phyloP scores from a whole-genome alignment of 1,140 invertebrate species.

The Drosophila ironensis region DNA sequence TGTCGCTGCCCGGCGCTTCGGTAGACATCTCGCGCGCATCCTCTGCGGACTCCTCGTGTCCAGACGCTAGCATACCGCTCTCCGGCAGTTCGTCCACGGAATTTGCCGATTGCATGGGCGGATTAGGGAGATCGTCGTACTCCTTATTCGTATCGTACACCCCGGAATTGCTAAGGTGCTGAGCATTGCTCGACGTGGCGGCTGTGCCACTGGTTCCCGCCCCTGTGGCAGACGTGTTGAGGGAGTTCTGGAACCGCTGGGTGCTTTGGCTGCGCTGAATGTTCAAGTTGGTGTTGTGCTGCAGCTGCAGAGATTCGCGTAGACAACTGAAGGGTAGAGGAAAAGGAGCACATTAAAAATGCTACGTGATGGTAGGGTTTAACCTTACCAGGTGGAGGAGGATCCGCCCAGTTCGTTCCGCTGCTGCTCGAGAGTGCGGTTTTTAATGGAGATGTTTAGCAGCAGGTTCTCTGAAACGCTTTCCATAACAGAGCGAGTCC shows the following conservation, averaged over 20 bases:
- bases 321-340: slow-evolving; percentile 54
- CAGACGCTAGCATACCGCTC: background rate
- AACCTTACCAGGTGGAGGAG: slow-evolving; percentile 70
- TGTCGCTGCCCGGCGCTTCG: slow-evolving; percentile 41
- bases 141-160: slow-evolving; percentile 77
- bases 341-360: background rate
- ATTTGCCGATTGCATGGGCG: slow-evolving; percentile 21
- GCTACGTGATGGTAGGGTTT: too few species aligned
- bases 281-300: slow-evolving; percentile 81
- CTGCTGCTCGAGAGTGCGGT: slow-evolving; percentile 82
- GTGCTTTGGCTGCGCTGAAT: slow-evolving; percentile 81
- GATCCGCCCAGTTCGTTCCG: slow-evolving; percentile 64
- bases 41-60: slow-evolving; percentile 42
- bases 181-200: slow-evolving; percentile 10
- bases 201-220: slow-evolving; percentile 32
- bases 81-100: slow-evolving; percentile 15
- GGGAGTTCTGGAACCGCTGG: slow-evolving; percentile 74
- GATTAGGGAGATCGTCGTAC: slow-evolving; percentile 59
- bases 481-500: slow-evolving; percentile 81
- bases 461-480: slow-evolving; percentile 81
- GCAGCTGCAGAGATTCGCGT: slow-evolving; percentile 78
- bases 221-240: slow-evolving; percentile 47
- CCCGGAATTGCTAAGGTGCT: slow-evolving; percentile 39
- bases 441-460: slow-evolving; percentile 84
- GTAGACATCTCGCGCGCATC: slow-evolving; percentile 35